A percentile compares a stretch with the other conserved stretches of the same genome.
Conservation (phyloP, 2,888 invertebrate species). For the Octonoba sinensis region DNA sequence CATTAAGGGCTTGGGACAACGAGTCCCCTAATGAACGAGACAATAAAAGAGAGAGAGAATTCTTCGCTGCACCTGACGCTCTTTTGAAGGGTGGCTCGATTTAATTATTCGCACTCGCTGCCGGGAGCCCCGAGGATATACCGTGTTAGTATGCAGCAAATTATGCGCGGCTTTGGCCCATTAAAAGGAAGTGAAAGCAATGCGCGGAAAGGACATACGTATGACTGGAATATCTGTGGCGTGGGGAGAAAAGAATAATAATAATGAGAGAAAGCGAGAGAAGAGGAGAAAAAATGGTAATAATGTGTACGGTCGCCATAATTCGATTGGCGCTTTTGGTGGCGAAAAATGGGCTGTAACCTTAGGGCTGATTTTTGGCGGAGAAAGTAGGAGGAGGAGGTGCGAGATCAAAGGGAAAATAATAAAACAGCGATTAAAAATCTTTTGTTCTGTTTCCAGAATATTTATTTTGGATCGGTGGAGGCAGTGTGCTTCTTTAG, state of each 20-base stretch:
- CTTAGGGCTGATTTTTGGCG: constrained; percentile 10
- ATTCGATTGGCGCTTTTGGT: constrained; percentile 39
- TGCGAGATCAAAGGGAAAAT: constrained; percentile 48
- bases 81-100: constrained; percentile 48
- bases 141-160: constrained; percentile 36
- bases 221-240: background rate
- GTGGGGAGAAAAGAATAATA: too few relatives aligned
- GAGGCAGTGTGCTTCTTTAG: background rate
- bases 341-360: background rate
- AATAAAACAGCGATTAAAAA: constrained; percentile 60
- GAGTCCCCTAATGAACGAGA: constrained; percentile 50
- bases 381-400: background rate
- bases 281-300: background rate
- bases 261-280: background rate
- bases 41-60: constrained; percentile 42
- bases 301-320: constrained; percentile 46
- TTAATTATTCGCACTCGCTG: constrained; percentile 47
- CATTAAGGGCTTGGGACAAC: constrained; percentile 38
- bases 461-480: too few relatives aligned
- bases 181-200: constrained; percentile 25
- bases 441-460: constrained; percentile 31
- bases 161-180: constrained; percentile 30
- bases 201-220: constrained; percentile 22
- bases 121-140: background rate
- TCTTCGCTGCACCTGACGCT: constrained; percentile 52